Conservation (phyloP, 2,113 vertebrate genomes). For the Suncus etruscus region DNA sequence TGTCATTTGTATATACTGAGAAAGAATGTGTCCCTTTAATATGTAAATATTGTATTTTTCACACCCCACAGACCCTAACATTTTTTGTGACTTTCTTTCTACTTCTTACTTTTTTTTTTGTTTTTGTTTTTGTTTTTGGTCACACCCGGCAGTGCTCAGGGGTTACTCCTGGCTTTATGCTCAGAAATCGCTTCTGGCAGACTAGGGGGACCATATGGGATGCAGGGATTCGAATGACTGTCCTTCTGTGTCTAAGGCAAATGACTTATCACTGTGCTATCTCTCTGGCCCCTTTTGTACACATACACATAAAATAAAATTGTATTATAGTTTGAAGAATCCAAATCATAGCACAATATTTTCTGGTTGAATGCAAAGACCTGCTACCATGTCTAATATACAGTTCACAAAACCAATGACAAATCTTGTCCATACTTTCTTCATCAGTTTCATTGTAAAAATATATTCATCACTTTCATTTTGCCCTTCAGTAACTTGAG, state of each 20-base stretch:
- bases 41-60: conserved; percentile 44
- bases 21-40: conserved; percentile 26
- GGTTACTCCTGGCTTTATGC: too few relatives aligned
- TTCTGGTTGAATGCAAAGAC: conserved; percentile 19
- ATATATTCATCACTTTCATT: conserved; percentile 65
- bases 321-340: conserved; percentile 28
- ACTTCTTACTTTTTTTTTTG: not conserved
- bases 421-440: conserved; percentile 71
- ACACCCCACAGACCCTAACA: not conserved
- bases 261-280: too few relatives aligned
- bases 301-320: not conserved
- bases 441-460: conserved; percentile 72
- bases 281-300: too few relatives aligned
- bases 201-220: too few relatives aligned
- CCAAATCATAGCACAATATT: conserved; percentile 40
- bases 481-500: conserved; percentile 58
- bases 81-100: not conserved
- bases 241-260: too few relatives aligned
- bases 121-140: too few relatives aligned
- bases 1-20: conserved; percentile 48
- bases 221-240: too few relatives aligned
- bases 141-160: too few relatives aligned
- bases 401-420: conserved; percentile 72
- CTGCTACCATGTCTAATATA: conserved; percentile 76
- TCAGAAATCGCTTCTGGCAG: too few relatives aligned